Evolutionary conservation across 2,888 invertebrate species (phyloP).

Genomic region (Hololepta plana): DNA sequence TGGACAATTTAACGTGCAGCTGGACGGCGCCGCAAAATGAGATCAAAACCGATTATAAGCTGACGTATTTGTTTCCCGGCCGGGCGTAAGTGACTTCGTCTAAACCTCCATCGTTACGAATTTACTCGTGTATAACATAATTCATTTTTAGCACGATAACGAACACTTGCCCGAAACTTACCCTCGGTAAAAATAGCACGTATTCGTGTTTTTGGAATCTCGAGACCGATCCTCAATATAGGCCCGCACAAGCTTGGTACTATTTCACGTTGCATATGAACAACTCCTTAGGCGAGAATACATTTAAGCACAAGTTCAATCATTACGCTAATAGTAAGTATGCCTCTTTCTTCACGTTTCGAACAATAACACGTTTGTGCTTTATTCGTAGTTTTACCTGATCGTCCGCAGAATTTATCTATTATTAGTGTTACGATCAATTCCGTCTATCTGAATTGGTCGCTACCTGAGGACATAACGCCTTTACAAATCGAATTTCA

Average conservation of each 20-base stretch:
- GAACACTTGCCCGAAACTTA: slow-evolving; percentile 3
- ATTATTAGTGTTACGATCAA: slow-evolving; percentile 27
- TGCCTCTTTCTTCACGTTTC: slow-evolving; percentile 1
- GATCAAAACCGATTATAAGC: slow-evolving; percentile 35
- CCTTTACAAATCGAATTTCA: slow-evolving; percentile 32
- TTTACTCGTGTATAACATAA: not conserved
- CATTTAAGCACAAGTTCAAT: slow-evolving; percentile 34
- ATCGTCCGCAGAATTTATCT: slow-evolving; percentile 29
- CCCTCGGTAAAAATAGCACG: slow-evolving; percentile 11
- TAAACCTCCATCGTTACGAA: not conserved
- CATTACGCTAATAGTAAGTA: slow-evolving; percentile 34
- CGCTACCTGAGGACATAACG: slow-evolving; percentile 27
- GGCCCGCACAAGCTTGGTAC: slow-evolving; percentile 32
- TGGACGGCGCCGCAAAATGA: slow-evolving; percentile 45
- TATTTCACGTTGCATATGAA: slow-evolving; percentile 38
- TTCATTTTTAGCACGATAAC: slow-evolving; percentile 1
- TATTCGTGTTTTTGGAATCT: slow-evolving; percentile 31
- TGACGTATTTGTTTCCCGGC: slow-evolving; percentile 28
- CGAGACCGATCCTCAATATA: slow-evolving; percentile 33
- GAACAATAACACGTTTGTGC: slow-evolving; percentile 1
- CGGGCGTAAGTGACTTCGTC: slow-evolving; percentile 14
- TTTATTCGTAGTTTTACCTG: slow-evolving; percentile 28
- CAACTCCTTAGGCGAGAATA: slow-evolving; percentile 40
- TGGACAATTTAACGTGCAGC: slow-evolving; percentile 53
- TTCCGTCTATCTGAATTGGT: slow-evolving; percentile 31